Evolutionary conservation across 1,140 invertebrate genomes (phyloP).

Genomic region (Conus ventricosus): DNA sequence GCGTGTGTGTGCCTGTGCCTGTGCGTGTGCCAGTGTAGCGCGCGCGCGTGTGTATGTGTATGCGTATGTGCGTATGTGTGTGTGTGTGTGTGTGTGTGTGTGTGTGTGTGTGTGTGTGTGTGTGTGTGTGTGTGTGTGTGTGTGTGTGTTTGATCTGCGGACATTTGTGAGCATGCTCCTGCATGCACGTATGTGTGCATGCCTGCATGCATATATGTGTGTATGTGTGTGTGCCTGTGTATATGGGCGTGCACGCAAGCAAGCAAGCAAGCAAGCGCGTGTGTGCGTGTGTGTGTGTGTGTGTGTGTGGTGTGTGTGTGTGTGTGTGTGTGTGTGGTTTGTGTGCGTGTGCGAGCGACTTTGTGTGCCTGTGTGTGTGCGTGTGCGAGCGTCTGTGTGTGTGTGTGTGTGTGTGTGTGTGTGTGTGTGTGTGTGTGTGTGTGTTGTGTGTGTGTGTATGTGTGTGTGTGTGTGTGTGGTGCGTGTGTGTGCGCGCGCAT

Average conservation of each 20-base stretch:
- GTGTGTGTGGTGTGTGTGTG: neutral
- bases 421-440: no score
- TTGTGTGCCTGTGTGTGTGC: neutral
- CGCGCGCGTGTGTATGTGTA: neutral
- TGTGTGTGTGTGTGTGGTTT: neutral
- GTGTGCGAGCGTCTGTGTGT: neutral
- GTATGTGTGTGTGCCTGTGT: neutral
- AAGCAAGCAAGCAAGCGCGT: neutral
- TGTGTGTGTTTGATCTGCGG: neutral
- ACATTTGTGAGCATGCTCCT: neutral
- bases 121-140: neutral
- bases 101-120: neutral
- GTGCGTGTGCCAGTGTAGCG: neutral
- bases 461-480: no score
- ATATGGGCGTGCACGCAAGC: neutral
- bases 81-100: conserved; percentile 3
- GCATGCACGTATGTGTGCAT: neutral
- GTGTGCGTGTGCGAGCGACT: neutral
- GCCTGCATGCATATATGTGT: neutral
- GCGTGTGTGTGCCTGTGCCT: neutral
- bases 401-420: no score
- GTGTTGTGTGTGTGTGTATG: no score
- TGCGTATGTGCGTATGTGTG: neutral
- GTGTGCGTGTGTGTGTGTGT: neutral
- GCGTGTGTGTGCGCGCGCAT: no score